Evolutionary conservation across 1,140 invertebrate genomes (phyloP), one percentile per base, ranked within the genome.

Genomic region (Phthorimaea operculella): DNA sequence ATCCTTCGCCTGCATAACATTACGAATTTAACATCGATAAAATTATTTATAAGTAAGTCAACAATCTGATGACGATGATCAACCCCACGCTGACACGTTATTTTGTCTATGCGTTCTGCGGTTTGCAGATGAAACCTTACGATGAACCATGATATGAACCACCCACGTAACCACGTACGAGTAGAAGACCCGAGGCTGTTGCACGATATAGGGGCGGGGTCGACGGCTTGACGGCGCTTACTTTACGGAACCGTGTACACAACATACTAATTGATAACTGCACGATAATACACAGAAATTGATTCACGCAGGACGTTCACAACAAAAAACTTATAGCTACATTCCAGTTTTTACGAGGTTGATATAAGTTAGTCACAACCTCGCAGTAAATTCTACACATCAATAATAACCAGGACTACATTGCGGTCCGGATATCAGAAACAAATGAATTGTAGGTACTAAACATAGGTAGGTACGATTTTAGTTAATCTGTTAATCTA

Each of bases 321-420:
- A 66, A 75, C 67, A 74, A 73, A 74, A 68, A 70, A 70, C 70
- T 71, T 74, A 74, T 64, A 64, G 64, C 65, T 74, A 70, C 49
- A 52, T 57, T 63, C 55, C 62, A 54, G 62, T 51, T 63, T 49
- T 51, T 49, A 58, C 68, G 65, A 72, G 72, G 63, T 61, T 56
- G 59, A 59, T 58, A 63, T 58, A 57, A 49, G 53, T 62, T 49
- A 55, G 9, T 64, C 60, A 59, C 66, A 68, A 65, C 62, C 63
- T 67, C 67, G 61, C 61, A 63, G 50, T 63, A 60, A 70, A 70
- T 70, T 52, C 63, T 56, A 12, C n/a, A 39, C 36, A 39, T 39
- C n/a, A 28, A 28, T 56, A 56, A 39, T 49, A 50, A 60, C 53
- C 60, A 56, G 59, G 44, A 66, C 64, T 65, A 55, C 57, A 39